Evolutionary conservation across 2,113 vertebrate genomes (phyloP), one percentile per base, ranked within the genome.

Genomic region (Leptobrachium leishanense): DNA sequence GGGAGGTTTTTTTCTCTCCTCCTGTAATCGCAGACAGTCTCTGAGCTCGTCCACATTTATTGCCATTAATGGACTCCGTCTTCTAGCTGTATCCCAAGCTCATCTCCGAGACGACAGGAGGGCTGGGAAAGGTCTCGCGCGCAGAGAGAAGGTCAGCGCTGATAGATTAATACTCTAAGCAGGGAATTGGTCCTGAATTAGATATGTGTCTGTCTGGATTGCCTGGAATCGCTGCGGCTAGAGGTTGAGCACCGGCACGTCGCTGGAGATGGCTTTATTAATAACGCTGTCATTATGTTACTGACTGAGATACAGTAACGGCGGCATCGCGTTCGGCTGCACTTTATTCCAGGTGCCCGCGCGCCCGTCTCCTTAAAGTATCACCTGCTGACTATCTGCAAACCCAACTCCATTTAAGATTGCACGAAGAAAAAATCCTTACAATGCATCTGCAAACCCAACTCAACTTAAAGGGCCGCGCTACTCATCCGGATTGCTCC

Each of bases 11-110:
- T 62, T 80, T 74, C 20, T 31, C 20, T 79, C 62, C 67, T 82
- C 82, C 40, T 72, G 81, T 74, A 77, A 20, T 75, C 5, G 57
- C 68, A 82, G 83, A 81, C 78, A 74, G 78, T 81, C 78, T 81
- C 78, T 74, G 53, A 2, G 63, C 15, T 44, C 82, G 83, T 73
- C 53, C 83, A 80, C 68, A 12, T 63, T 77, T 78, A 77, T 13
- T 79, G 71, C 69, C 65, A 77, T 68, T 79, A 72, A 6, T 0
- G 70, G 77, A 76, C 79, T 84, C 78, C 5, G 75, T 74, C 1
- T 43, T 65, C 82, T 84, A 68, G 5, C 75, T 12, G 77, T 72
- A 66, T 79, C 71, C 77, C 20, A 54, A 31, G 79, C 31, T 57
- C 82, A 81, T 75, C 55, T 75, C 0, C 1, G 0, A 79, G 43